Base-by-base conservation (phyloP, 1,140 invertebrate species). In the Leptopilina clavipes region DNA sequence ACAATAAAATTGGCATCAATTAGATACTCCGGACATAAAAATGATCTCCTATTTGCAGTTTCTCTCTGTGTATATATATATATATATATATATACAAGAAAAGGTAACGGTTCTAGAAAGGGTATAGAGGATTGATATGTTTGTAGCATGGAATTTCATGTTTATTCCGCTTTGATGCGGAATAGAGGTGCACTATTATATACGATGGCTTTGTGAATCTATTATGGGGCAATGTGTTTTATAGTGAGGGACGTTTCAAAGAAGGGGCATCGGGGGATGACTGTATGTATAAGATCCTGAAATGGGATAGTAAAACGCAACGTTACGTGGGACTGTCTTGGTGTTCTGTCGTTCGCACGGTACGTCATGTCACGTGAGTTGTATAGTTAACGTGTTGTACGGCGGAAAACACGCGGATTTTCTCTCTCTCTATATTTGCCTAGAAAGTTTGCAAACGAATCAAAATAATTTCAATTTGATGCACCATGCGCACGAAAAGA, bases 201-300 rank as follows among this genome's bases (percentile, higher is more conserved):
- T 70, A 65, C 19, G 44, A 71, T 45, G 48, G 70, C 44, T 59
- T 71, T 74, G 74, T 59, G 71, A 79, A 76, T 75, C 78, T 72
- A 75, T 76, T 73, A 72, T 73, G 65, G 73, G 71, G 72, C 77
- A 79, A 70, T 76, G 71, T 74, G 76, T 79, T 73, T 76, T 73
- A 48, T 37, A 74, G 40, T 74, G 48, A 44, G 48, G 48, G 73
- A 59, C 48, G 70, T 72, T 71, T n/a, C n/a, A 17, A 14, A 52
- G 37, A 40, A 74, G 31, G 31, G 71, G 22, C 40, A 74, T 5
- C 1, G 25, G 72, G 37, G 45, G 70, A 44, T 40, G 11, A 18
- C 70, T 22, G 48, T 43, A 43, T 72, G 18, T 43, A 59, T 74
- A 75, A 77, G 79, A 80, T 79, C 40, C 76, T 70, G 76, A 76